Base-by-base conservation (phyloP, 2,797 vertebrate genomes). In the Halcyon leucocephala region DNA sequence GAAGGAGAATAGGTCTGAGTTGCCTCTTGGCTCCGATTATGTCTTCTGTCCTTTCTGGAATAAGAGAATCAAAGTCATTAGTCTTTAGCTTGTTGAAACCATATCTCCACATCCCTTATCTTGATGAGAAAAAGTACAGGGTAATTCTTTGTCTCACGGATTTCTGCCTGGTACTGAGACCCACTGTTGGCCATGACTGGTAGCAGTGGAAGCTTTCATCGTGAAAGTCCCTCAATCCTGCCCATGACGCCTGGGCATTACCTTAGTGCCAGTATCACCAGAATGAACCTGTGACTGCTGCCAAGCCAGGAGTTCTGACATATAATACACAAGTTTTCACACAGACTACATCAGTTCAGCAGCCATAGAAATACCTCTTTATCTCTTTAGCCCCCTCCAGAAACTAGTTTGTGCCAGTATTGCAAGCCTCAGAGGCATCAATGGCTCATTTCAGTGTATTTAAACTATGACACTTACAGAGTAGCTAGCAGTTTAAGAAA, bases 91-190 rank as follows among this genome's bases (percentile, higher is more conserved):
- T 90, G 90, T 83, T 86, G 85, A 93, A 96, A 91, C 55, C 0
- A 0, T 86, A 72, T 14, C 84, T 88, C 31, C 42, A 21, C 17
- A 12, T 3, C 6, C 21, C 37, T 82, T 92, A 91, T 79, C 82
- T 82, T 67, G 93, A 91, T 94, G 66, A 90, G n/a, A 51, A 58
- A 26, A 69, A 51, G 42, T 33, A 92, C 82, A 94, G 80, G 82
- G 61, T 69, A 48, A 26, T 86, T 72, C 89, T 91, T 88, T 94
- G 87, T 95, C 33, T 58, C n/a, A 8, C 9, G 24, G 29, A 25
- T 83, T 86, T 93, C 70, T 83, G 54, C 46, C 79, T 83, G 24
- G 35, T 80, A 14, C 58, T 51, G 64, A 55, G 49, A 33, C n/a
- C 25, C 72, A 6, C 24, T 62, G 3, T 89, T 92, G 79, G 65